A percentile compares a stretch with the other conserved stretches of the same genome.
Conservation (phyloP, 2,888 invertebrate species). For the Marronus borbonicus region DNA sequence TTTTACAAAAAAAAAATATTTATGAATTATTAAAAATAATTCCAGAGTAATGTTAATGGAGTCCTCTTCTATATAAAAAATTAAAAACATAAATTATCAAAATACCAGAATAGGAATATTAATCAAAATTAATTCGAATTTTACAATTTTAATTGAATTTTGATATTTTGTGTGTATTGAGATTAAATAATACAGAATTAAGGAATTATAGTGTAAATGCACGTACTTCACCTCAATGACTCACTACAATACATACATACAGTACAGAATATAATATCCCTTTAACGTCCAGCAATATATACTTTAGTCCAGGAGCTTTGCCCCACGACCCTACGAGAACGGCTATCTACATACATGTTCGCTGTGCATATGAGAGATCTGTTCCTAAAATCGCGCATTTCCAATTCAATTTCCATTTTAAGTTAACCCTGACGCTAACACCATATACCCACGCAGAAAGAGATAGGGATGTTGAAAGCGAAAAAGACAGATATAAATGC, state of each 20-base stretch:
- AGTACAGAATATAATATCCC: not conserved
- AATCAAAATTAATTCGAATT: too few species aligned
- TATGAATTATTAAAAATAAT: too few species aligned
- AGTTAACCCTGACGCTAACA: slow-evolving; percentile 61
- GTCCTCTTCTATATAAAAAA: too few species aligned
- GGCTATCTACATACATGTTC: slow-evolving; percentile 30
- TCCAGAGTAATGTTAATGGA: too few species aligned
- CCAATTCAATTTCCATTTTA: slow-evolving; percentile 68
- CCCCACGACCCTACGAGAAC: slow-evolving; percentile 15
- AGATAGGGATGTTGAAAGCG: slow-evolving; percentile 35
- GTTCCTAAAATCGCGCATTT: slow-evolving; percentile 36
- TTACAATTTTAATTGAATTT: too few species aligned
- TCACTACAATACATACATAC: not conserved
- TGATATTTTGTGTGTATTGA: too few species aligned
- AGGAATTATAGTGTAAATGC: too few species aligned
- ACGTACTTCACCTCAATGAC: too few species aligned
- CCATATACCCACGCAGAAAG: slow-evolving; percentile 55
- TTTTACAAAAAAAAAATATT: too few species aligned
- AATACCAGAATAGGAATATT: too few species aligned
- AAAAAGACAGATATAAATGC: slow-evolving; percentile 60
- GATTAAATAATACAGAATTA: not conserved
- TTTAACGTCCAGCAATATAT: slow-evolving; percentile 5
- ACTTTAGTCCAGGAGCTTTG: slow-evolving; percentile 30
- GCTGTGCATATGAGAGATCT: slow-evolving; percentile 22
- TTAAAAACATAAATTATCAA: too few species aligned